Conservation (phyloP, 92 coral and sea anemone species). For the Anthopleura xanthogrammica region DNA sequence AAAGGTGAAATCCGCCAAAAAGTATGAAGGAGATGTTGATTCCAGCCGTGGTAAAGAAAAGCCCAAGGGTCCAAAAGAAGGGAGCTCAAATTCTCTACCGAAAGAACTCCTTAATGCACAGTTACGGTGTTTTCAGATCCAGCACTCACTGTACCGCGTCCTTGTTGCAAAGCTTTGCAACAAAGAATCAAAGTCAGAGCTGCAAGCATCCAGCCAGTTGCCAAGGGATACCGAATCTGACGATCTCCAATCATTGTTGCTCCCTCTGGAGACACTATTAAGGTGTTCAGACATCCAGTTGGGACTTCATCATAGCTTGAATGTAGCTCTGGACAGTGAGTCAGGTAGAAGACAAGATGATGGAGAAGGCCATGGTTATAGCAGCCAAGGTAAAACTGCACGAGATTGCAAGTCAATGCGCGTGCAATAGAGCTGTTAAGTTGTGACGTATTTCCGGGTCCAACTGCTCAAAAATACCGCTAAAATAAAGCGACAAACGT, state of each 20-base stretch:
- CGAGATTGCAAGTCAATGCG: no score
- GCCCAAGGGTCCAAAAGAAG: not conserved
- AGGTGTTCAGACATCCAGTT: conserved; percentile 12
- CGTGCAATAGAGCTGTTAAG: not conserved
- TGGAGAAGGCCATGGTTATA: not conserved
- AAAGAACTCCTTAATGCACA: not conserved
- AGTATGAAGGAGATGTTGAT: not conserved
- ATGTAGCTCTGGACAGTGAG: not conserved
- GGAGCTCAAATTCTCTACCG: not conserved
- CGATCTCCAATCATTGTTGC: conserved; percentile 4
- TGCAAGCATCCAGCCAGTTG: not conserved
- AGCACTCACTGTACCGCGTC: not conserved
- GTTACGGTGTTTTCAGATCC: conserved; percentile 2
- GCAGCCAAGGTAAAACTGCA: not conserved
- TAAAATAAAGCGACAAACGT: no score
- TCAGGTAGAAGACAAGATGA: not conserved
- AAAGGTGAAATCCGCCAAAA: not conserved
- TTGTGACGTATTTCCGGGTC: not conserved
- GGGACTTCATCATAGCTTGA: conserved; percentile 11
- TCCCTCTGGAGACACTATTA: not conserved
- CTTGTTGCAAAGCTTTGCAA: not conserved
- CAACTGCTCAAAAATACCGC: no score
- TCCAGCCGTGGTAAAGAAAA: not conserved
- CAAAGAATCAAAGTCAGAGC: not conserved
- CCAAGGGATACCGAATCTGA: not conserved